Evolutionary conservation across 2,888 invertebrate genomes (phyloP).

Genomic region (Ophioninae sp.): DNA sequence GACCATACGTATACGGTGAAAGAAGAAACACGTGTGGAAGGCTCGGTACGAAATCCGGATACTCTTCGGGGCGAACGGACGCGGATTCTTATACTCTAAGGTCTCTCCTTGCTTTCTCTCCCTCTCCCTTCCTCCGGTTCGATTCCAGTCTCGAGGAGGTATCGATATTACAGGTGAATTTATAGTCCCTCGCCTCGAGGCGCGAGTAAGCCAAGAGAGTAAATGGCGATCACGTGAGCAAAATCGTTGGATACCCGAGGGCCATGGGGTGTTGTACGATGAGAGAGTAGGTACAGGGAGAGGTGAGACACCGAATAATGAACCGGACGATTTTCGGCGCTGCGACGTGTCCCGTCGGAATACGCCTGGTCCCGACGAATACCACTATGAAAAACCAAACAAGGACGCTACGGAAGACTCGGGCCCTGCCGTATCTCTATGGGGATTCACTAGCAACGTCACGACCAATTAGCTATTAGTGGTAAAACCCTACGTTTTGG

Average conservation of each 20-base stretch:
- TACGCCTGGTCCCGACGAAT: not conserved
- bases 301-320: not conserved
- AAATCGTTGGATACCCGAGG: slow-evolving; percentile 44
- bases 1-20: not conserved
- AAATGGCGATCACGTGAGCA: slow-evolving; percentile 47
- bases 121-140: slow-evolving; percentile 16
- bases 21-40: slow-evolving; percentile 56
- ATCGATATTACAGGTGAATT: slow-evolving; percentile 61
- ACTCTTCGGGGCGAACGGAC: slow-evolving; percentile 53
- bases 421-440: not conserved
- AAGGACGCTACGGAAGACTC: not conserved
- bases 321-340: not conserved
- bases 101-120: slow-evolving; percentile 43
- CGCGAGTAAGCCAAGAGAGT: slow-evolving; percentile 51
- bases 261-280: slow-evolving; percentile 17
- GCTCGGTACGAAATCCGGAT: slow-evolving; percentile 62
- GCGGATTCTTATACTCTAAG: slow-evolving; percentile 57
- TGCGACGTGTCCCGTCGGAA: not conserved
- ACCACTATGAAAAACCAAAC: not conserved
- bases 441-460: not conserved
- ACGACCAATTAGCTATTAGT: too few species aligned
- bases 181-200: slow-evolving; percentile 60
- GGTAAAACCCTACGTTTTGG: too few species aligned
- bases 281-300: not conserved
- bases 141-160: slow-evolving; percentile 39